phyloP scores from a whole-genome alignment of 2,797 vertebrate genomes.

The Gephyroberyx darwinii region DNA sequence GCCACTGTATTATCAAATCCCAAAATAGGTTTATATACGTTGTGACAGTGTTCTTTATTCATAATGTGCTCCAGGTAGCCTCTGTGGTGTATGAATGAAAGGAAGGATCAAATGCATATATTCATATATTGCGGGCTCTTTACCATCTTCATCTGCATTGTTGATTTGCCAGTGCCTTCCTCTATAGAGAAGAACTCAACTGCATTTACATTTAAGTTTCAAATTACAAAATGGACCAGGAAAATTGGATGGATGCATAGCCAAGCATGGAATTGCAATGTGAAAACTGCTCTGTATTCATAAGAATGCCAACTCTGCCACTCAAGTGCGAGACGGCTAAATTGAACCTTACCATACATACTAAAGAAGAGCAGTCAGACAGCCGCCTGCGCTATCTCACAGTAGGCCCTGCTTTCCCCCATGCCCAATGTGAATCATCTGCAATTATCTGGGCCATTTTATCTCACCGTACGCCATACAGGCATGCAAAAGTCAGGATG shows the following conservation, averaged over 20 bases:
- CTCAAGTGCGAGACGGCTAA: slow-evolving; percentile 34
- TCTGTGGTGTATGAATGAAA: slow-evolving; percentile 13
- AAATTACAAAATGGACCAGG: slow-evolving; percentile 43
- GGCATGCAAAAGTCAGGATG: background rate
- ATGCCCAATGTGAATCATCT: no score
- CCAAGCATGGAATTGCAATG: slow-evolving; percentile 1
- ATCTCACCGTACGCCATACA: background rate
- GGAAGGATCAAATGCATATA: slow-evolving; percentile 17
- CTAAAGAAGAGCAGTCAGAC: background rate
- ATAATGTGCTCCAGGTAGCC: slow-evolving; percentile 2
- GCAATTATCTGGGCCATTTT: no score
- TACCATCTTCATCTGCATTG: background rate
- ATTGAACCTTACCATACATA: slow-evolving; percentile 35
- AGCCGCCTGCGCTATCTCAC: background rate
- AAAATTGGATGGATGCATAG: slow-evolving; percentile 36
- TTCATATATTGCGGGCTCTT: slow-evolving; percentile 20
- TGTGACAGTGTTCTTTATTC: background rate
- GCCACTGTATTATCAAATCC: background rate
- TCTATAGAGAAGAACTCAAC: slow-evolving; percentile 8
- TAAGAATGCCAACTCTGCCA: slow-evolving; percentile 29
- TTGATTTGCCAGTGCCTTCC: slow-evolving; percentile 20
- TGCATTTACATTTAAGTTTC: slow-evolving; percentile 33
- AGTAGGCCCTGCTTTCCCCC: background rate
- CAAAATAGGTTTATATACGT: background rate
- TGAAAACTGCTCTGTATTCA: slow-evolving; percentile 54